A percentile compares a stretch with the other conserved stretches of the same genome.
These are phyloP conservation scores for Podarcis siculus DNA, from an alignment of 2,797 vertebrate genomes.

Conservation along the genomic window DNA sequence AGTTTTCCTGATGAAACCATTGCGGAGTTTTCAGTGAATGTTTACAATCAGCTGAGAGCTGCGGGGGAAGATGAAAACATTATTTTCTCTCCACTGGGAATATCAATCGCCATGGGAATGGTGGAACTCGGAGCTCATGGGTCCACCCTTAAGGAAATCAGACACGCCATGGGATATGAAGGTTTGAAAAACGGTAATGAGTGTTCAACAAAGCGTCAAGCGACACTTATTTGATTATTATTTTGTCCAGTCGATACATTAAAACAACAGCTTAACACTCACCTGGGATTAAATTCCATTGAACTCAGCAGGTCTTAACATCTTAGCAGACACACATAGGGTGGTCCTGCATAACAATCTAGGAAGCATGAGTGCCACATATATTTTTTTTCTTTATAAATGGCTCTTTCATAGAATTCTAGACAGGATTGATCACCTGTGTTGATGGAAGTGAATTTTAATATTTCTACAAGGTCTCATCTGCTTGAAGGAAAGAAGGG, in stretches of 20 bases:
- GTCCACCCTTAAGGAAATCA: slow-evolving; percentile 89
- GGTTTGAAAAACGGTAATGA: slow-evolving; percentile 86
- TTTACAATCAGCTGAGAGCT: slow-evolving; percentile 92
- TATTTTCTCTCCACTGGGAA: slow-evolving; percentile 92
- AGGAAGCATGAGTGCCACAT: too few relatives aligned
- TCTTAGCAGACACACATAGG: accelerated
- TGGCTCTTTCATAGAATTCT: not conserved
- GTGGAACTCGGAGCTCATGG: slow-evolving; percentile 93
- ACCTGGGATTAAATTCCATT: not conserved
- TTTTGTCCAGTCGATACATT: too few relatives aligned
- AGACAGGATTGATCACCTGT: not conserved
- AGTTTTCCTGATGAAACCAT: slow-evolving; percentile 86
- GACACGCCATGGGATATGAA: slow-evolving; percentile 88
- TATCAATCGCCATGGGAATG: slow-evolving; percentile 91
- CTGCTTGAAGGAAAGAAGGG: not conserved
- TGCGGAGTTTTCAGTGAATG: slow-evolving; percentile 89
- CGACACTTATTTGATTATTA: not conserved
- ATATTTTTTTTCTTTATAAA: not conserved
- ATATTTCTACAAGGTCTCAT: not conserved
- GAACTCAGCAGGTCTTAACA: not conserved
- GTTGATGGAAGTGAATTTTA: not conserved
- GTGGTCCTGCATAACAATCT: not conserved
- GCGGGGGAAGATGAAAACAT: slow-evolving; percentile 91
- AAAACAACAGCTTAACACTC: not conserved
- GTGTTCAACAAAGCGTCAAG: not conserved